phyloP scores from a whole-genome alignment of 2,888 invertebrate genomes.

The Gastracanthus pulcherrimus region DNA sequence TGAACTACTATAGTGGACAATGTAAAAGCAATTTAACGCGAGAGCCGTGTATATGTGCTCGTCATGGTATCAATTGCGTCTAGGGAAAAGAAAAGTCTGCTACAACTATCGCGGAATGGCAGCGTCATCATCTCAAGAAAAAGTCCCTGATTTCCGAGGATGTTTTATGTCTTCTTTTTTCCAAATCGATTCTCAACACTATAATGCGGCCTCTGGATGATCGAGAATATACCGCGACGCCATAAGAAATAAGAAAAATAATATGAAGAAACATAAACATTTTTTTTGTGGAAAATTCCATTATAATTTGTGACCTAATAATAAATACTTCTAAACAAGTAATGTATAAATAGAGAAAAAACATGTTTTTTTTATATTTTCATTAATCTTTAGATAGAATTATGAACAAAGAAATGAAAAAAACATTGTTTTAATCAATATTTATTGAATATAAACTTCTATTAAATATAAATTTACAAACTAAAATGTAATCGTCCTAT shows the following conservation, averaged over 20 bases:
- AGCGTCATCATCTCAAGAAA: conserved; percentile 58
- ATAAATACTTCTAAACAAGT: no score
- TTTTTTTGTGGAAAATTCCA: background rate
- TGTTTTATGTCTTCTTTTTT: conserved; percentile 34
- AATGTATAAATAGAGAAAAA: no score
- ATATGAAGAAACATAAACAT: background rate
- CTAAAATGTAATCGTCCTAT: no score
- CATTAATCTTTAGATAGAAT: no score
- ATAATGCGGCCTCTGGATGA: background rate
- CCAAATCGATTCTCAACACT: conserved; percentile 45
- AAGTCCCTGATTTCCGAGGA: conserved; percentile 53
- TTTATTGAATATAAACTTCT: no score
- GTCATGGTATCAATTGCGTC: conserved; percentile 44
- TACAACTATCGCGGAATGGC: conserved; percentile 33
- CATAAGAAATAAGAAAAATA: background rate
- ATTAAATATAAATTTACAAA: no score
- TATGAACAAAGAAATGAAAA: no score
- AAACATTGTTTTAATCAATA: no score
- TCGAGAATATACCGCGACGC: background rate
- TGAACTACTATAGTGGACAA: conserved; percentile 57
- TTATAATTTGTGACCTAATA: no score
- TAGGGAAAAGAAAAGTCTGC: conserved; percentile 45
- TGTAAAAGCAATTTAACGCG: conserved; percentile 61
- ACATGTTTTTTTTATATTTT: no score
- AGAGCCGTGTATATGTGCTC: conserved; percentile 33